Evolutionary conservation across 2,113 vertebrate genomes (phyloP), one percentile per base, ranked within the genome.

Genomic region (Limanda limanda): DNA sequence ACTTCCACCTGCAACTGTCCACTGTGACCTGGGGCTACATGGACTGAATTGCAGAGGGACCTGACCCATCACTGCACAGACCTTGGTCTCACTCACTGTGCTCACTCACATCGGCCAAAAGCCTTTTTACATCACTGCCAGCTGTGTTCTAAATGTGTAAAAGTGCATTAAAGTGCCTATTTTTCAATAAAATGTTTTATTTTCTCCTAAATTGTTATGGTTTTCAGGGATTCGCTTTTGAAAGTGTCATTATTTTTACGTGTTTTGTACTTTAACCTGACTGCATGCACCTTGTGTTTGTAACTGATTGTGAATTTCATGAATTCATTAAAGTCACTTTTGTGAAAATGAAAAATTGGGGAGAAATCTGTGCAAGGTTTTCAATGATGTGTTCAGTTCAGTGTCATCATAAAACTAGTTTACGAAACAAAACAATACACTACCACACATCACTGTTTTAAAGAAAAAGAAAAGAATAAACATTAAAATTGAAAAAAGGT

Each of bases 181-280:
- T 40, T 52, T 47, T 67, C 7, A 48, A 51, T 47, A 47, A 14
- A 47, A 47, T 47, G 15, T 7, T 51, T 7, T 15, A 7, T 24
- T 31, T 73, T 21, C 5, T 47, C 3, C 18, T 14, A 2, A 21
- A 40, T 25, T 27, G n/a, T 31, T 23, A 10, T 23, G 12, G 20
- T 69, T n/a, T 51, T 5, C 25, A 7, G 20, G 10, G 18, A 13
- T 27, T 17, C 12, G 31, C 31, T 55, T 52, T 40, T 48, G 14
- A 1, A 48, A 23, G 1, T 81, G 82, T 81, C 65, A 66, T 59
- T 85, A 78, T 18, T 72, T 58, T 58, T 42, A 56, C 1, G 37
- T 54, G 20, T 79, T 84, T 78, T 59, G n/a, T 82, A 70, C 68
- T 35, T 56, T 47, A 21, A 68, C 21, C 25, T 37, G 18, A 67